Evolutionary conservation across 2,888 invertebrate genomes (phyloP).

Genomic region (Cheilosia vulpina): DNA sequence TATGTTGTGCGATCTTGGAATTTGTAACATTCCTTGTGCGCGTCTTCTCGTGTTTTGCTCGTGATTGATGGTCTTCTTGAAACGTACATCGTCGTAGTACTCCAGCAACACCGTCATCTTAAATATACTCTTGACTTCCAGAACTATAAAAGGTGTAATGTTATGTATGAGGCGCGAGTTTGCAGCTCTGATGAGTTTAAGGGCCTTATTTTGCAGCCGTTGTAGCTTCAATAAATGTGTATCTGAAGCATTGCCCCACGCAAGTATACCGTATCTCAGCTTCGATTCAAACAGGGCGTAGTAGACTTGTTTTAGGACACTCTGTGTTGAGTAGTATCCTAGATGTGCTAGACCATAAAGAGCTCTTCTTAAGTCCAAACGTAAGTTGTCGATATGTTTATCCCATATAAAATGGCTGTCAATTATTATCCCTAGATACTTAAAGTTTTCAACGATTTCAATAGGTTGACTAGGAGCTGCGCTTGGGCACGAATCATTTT

Average conservation of each 20-base stretch:
- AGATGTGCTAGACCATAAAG: conserved; percentile 4
- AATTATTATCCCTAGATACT: too few relatives aligned
- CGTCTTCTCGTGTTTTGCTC: not conserved
- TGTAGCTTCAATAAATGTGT: not conserved
- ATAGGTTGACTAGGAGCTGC: not conserved
- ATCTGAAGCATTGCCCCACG: not conserved
- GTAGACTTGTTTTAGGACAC: conserved; percentile 2
- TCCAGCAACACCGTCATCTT: conserved; percentile 3
- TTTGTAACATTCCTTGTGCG: not conserved
- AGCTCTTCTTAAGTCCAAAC: conserved; percentile 4
- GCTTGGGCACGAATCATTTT: not conserved
- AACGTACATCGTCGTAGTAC: not conserved
- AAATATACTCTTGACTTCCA: not conserved
- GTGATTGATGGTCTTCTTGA: not conserved
- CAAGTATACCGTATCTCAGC: conserved; percentile 8
- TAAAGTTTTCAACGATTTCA: conserved; percentile 3
- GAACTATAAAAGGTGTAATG: too few relatives aligned
- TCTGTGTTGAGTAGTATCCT: conserved; percentile 2
- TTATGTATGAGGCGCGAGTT: not conserved
- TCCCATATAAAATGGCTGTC: too few relatives aligned
- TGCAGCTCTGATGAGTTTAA: conserved; percentile 1
- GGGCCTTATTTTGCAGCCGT: not conserved
- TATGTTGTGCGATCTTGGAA: not conserved
- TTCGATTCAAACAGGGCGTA: conserved; percentile 9
- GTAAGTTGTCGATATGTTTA: conserved; percentile 5